Percentiles rank a stretch among this genome's conserved stretches.
These are phyloP conservation scores for Raja brachyura DNA, from an alignment of 2,113 vertebrate genomes.

Conservation along the genomic window DNA sequence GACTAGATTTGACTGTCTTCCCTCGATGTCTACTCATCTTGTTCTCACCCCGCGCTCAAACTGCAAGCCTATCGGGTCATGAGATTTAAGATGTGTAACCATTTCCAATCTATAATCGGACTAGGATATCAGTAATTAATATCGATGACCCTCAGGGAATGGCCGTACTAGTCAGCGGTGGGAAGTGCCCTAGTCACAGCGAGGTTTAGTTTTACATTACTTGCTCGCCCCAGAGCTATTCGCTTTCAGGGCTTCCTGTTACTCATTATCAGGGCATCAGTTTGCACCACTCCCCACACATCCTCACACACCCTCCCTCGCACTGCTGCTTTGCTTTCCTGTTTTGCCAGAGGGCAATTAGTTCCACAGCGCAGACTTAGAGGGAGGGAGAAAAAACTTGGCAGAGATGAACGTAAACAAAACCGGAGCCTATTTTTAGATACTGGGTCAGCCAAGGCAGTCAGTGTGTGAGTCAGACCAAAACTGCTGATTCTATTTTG, in stretches of 20 bases:
- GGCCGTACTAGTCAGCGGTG: background rate
- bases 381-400: slow-evolving; percentile 39
- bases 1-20: background rate
- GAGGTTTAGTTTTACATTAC: slow-evolving; percentile 48
- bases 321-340: slow-evolving; percentile 51
- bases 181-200: slow-evolving; percentile 45
- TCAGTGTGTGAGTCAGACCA: slow-evolving; percentile 45
- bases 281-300: slow-evolving; percentile 38
- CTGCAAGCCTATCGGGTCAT: background rate
- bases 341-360: slow-evolving; percentile 43
- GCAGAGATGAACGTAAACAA: slow-evolving; percentile 52
- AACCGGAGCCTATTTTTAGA: slow-evolving; percentile 46
- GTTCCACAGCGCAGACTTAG: slow-evolving; percentile 49
- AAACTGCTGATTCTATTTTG: slow-evolving; percentile 51
- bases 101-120: background rate
- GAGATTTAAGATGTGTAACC: background rate
- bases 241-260: slow-evolving; percentile 42
- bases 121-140: slow-evolving; percentile 1
- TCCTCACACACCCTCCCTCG: slow-evolving; percentile 42
- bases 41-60: too few species aligned
- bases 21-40: background rate
- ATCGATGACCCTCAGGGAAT: background rate
- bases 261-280: slow-evolving; percentile 40
- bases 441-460: slow-evolving; percentile 39
- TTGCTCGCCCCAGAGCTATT: slow-evolving; percentile 31